A percentile compares a stretch with the other conserved stretches of the same genome.
Evolutionary conservation across 2,113 vertebrate species (phyloP).

Genomic region (Tonatia bakeri): DNA sequence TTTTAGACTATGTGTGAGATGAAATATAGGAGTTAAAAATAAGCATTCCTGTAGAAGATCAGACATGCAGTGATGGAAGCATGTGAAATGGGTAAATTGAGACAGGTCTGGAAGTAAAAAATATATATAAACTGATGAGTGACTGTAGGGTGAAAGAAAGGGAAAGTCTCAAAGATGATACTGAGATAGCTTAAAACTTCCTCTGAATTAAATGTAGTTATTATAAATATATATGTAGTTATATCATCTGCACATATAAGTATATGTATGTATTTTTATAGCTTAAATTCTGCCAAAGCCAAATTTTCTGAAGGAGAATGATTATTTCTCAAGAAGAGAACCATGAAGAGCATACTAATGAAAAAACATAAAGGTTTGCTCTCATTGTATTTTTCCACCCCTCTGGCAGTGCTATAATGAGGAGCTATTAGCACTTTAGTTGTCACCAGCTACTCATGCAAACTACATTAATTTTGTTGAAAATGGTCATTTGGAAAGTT

Average conservation of each 20-base stretch:
- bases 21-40: neutral
- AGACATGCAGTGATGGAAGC: neutral
- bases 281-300: neutral
- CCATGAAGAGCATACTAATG: neutral
- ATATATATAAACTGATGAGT: neutral
- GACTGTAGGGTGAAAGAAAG: neutral
- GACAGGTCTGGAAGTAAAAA: neutral
- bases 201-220: neutral
- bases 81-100: neutral
- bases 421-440: conserved; percentile 60
- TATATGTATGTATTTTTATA: neutral
- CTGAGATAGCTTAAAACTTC: neutral
- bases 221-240: neutral
- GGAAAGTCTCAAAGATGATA: neutral
- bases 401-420: conserved; percentile 54
- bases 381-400: neutral
- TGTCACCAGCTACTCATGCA: conserved; percentile 66
- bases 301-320: neutral
- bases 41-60: neutral
- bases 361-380: conserved; percentile 1
- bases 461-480: conserved; percentile 67
- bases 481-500: conserved; percentile 70
- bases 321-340: neutral
- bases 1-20: neutral
- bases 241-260: neutral